These are phyloP conservation scores for Octodon degus DNA, from an alignment of 2,113 vertebrate species.

Conservation along the genomic window DNA sequence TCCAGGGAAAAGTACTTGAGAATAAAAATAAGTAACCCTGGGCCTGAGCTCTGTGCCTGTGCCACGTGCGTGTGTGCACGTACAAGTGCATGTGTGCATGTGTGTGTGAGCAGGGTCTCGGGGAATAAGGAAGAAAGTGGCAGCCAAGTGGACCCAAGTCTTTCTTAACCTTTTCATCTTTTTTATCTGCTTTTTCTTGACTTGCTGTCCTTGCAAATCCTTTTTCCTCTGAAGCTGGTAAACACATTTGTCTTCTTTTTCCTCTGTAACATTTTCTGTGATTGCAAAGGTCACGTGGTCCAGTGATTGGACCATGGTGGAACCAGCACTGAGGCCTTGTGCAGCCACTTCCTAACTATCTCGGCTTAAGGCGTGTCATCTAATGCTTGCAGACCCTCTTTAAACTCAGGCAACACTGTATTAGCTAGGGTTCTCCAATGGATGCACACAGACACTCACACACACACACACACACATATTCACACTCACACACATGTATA, in stretches of 20 bases:
- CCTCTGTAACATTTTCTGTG: neutral
- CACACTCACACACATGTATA: neutral
- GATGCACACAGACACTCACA: neutral
- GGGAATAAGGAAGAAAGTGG: neutral
- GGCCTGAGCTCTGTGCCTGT: neutral
- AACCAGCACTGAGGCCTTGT: neutral
- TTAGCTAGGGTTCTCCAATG: neutral
- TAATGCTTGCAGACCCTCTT: neutral
- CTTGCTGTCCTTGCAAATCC: neutral
- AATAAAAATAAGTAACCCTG: neutral
- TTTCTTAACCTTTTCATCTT: neutral
- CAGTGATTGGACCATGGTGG: neutral
- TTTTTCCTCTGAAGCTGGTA: neutral
- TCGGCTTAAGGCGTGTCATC: neutral
- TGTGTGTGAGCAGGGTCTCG: fast-evolving
- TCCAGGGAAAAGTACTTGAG: neutral
- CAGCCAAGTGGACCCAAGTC: neutral
- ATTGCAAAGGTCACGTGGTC: neutral
- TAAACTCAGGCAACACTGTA: neutral
- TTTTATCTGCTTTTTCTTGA: neutral
- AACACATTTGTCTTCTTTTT: neutral
- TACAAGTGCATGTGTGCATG: too few species aligned
- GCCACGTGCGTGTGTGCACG: too few species aligned
- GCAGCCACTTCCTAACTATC: neutral
- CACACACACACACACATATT: neutral